Evolutionary conservation across 2,888 invertebrate species (phyloP).

Genomic region (Silvanus unidentatus): DNA sequence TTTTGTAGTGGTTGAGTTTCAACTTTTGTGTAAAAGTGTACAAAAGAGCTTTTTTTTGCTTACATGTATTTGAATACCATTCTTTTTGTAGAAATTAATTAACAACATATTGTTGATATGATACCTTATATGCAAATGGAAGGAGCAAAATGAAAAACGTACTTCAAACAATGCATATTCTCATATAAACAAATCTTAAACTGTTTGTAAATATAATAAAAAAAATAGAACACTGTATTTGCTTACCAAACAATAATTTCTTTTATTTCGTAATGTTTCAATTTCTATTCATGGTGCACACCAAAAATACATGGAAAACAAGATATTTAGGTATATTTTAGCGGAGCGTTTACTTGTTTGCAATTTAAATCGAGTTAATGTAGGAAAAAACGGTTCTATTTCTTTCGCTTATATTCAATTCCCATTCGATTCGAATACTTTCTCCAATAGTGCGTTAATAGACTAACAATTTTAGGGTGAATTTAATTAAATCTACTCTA

Average conservation of each 20-base stretch:
- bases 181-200: no score
- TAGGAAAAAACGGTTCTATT: slow-evolving; percentile 3
- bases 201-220: no score
- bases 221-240: no score
- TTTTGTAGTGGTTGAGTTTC: no score
- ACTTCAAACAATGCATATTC: no score
- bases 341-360: slow-evolving; percentile 29
- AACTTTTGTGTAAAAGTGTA: no score
- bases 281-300: slow-evolving; percentile 36
- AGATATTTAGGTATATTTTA: slow-evolving; percentile 38
- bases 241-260: background rate
- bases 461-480: slow-evolving; percentile 23
- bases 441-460: slow-evolving; percentile 20
- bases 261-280: slow-evolving; percentile 24
- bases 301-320: slow-evolving; percentile 25
- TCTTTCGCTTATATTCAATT: slow-evolving; percentile 16
- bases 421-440: slow-evolving; percentile 12
- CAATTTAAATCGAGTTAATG: slow-evolving; percentile 31
- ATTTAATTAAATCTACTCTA: slow-evolving; percentile 21
- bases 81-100: no score
- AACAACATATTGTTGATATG: no score
- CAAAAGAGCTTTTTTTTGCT: no score
- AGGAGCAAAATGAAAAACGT: no score
- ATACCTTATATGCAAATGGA: no score
- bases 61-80: no score